phyloP scores from a whole-genome alignment of 2,113 vertebrate species.

The Puma concolor region DNA sequence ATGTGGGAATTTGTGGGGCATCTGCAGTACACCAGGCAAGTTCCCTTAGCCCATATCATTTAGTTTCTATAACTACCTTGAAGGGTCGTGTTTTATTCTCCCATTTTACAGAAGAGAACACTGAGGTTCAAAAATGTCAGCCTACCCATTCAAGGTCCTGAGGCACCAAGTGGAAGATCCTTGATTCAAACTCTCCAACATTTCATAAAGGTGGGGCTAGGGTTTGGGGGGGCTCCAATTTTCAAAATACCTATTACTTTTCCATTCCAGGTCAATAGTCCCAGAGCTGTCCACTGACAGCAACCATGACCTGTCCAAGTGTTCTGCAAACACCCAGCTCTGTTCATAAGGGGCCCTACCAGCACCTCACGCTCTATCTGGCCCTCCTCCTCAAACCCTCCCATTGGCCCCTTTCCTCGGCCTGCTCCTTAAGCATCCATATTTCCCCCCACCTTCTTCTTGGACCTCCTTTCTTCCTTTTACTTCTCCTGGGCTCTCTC shows the following conservation, averaged over 20 bases:
- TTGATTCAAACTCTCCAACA: not conserved
- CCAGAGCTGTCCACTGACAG: rapidly evolving
- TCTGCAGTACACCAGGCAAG: not conserved
- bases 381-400: not conserved
- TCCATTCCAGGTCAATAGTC: not conserved
- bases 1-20: not conserved
- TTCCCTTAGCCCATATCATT: not conserved
- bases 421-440: rapidly evolving
- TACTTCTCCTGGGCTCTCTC: not conserved
- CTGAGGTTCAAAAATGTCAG: not conserved
- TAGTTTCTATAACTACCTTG: not conserved
- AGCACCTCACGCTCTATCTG: not conserved
- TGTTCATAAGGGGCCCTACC: rapidly evolving
- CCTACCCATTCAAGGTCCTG: not conserved
- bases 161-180: not conserved
- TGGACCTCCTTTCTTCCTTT: too few relatives aligned
- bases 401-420: not conserved
- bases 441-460: not conserved
- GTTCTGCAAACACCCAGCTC: not conserved
- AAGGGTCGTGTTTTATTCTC: not conserved
- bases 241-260: not conserved
- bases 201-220: not conserved
- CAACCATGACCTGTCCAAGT: not conserved
- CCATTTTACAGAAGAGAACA: not conserved
- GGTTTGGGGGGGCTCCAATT: not conserved